Evolutionary conservation across 1,140 invertebrate genomes (phyloP), one percentile per base, ranked within the genome.

Genomic region (Micrasema longulum): DNA sequence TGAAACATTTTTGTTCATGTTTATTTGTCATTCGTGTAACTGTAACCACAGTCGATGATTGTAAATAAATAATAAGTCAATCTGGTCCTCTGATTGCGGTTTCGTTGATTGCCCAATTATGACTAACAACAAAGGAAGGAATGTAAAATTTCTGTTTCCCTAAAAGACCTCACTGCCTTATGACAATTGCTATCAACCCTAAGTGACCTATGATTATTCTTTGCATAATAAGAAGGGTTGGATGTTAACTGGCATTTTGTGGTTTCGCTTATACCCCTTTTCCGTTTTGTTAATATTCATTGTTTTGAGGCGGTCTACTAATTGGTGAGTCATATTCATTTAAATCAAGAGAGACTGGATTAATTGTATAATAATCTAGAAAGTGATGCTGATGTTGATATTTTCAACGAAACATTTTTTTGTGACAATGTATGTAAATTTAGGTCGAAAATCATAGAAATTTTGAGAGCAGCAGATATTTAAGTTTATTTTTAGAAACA

Each of bases 191-290:
- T 62, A 38, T 52, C 66, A 41, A 43, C 52, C 60, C 60, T 64
- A 64, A 41, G 41, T 47, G 66, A 67, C 66, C 68, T 53, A 57
- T 74, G 72, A 74, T 74, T 67, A 74, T 74, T 74, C 63, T 60
- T 57, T 60, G 36, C 36, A 62, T 62, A 67, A 71, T 71, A 50
- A 41, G 26, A 41, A 66, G 67, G 72, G 72, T 74, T 74, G 67
- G 36, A 57, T 64, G 72, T 73, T 62, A 69, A 69, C 52, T 50
- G 55, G 64, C 22, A 74, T 52, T 74, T 74, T 74, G 72, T 52
- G 72, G 72, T 74, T 71, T 74, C n/a, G 38, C 23, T 55, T 73
- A 41, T n/a, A 23, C 65, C 36, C 41, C 48, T 45, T 41, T 48
- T 64, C 43, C 65, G 31, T 52, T 72, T 31, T 43, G 38, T 26